Percentiles rank a stretch among this genome's conserved stretches.
Conservation (phyloP, 2,888 invertebrate species). For the Poecilobothrus nobilitatus region DNA sequence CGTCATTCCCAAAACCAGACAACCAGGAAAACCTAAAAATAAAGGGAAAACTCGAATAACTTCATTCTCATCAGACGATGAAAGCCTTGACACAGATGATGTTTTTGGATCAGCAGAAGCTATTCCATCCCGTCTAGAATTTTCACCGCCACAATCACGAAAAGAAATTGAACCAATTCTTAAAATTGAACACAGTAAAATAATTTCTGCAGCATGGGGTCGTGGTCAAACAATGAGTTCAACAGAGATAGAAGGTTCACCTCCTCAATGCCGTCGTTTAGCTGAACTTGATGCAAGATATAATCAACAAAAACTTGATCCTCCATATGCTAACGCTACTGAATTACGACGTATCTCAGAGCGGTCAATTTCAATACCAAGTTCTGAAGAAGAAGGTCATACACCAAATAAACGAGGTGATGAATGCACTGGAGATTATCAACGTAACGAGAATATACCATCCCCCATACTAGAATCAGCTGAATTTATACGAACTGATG, state of each 20-base stretch:
- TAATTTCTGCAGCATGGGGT: slow-evolving; percentile 58
- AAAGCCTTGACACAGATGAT: slow-evolving; percentile 67
- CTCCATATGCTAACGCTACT: slow-evolving; percentile 54
- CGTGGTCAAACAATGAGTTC: slow-evolving; percentile 67
- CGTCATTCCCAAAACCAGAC: slow-evolving; percentile 52
- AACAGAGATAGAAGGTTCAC: slow-evolving; percentile 68
- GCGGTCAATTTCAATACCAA: slow-evolving; percentile 65
- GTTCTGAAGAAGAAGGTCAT: slow-evolving; percentile 64
- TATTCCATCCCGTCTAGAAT: slow-evolving; percentile 61
- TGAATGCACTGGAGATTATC: slow-evolving; percentile 53
- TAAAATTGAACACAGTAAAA: slow-evolving; percentile 62
- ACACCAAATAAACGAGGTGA: slow-evolving; percentile 50
- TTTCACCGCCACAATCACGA: slow-evolving; percentile 66
- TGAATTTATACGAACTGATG: slow-evolving; percentile 53
- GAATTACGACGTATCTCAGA: slow-evolving; percentile 64
- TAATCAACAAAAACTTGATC: slow-evolving; percentile 56
- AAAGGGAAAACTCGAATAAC: slow-evolving; percentile 64
- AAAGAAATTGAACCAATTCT: slow-evolving; percentile 68
- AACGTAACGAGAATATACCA: slow-evolving; percentile 53
- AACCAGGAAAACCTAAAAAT: slow-evolving; percentile 53
- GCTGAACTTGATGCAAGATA: slow-evolving; percentile 58
- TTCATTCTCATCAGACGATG: slow-evolving; percentile 67
- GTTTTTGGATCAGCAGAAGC: slow-evolving; percentile 69
- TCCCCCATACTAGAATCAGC: slow-evolving; percentile 55
- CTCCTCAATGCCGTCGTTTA: slow-evolving; percentile 60